Conservation (phyloP, 2,888 invertebrate genomes). For the Sphinx pinastri region DNA sequence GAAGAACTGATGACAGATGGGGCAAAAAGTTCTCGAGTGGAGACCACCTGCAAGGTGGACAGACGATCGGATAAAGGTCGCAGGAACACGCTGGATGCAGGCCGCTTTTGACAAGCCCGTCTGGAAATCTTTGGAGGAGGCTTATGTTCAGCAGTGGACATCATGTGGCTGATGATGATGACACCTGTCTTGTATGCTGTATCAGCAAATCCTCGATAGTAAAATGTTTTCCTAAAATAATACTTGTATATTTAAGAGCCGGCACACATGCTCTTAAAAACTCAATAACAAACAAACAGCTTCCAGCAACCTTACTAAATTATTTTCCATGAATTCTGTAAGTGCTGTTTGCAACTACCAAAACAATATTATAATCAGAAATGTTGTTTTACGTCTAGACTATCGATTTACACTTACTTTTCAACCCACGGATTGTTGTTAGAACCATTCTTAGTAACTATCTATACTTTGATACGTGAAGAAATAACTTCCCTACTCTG, state of each 20-base stretch:
- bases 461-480: too few species aligned
- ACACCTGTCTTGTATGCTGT: background rate
- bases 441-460: too few species aligned
- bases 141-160: too few species aligned
- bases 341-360: background rate
- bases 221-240: background rate
- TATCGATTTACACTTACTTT: background rate
- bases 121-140: too few species aligned
- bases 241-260: background rate
- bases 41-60: too few species aligned
- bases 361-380: conserved; percentile 4
- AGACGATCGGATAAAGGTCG: too few species aligned
- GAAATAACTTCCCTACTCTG: too few species aligned
- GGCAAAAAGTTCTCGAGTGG: too few species aligned
- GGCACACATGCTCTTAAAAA: background rate
- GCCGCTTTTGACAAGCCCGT: too few species aligned
- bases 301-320: background rate
- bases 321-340: background rate
- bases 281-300: background rate
- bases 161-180: too few species aligned
- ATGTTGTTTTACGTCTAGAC: background rate
- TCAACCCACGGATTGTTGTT: background rate
- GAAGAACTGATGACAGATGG: too few species aligned
- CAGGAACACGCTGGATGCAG: too few species aligned
- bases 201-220: background rate